phyloP scores from a whole-genome alignment of 2,888 invertebrate genomes.

The Lymantria dispar region DNA sequence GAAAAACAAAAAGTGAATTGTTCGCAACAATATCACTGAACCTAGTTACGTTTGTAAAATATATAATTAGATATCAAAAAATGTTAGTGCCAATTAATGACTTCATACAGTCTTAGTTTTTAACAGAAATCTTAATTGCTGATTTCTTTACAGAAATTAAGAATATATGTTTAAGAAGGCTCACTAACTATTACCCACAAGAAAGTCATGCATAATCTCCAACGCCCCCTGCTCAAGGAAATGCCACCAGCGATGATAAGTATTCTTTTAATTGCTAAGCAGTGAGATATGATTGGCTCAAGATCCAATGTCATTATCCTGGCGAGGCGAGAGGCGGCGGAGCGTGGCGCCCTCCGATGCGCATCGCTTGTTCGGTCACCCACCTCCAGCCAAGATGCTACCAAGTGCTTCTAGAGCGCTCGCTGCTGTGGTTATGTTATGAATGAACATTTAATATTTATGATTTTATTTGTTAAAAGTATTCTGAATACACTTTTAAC shows the following conservation, averaged over 20 bases:
- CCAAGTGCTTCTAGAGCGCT: constrained; percentile 7
- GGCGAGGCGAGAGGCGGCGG: constrained; percentile 26
- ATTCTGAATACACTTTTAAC: neutral
- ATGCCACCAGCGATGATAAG: neutral
- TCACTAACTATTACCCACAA: too few species aligned
- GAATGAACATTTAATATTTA: constrained; percentile 2
- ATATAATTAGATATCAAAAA: too few species aligned
- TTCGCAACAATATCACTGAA: too few species aligned
- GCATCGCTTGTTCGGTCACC: constrained; percentile 63
- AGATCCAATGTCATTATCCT: constrained; percentile 68
- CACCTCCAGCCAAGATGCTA: constrained; percentile 46
- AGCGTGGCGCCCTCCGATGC: constrained; percentile 58
- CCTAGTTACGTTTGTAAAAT: too few species aligned
- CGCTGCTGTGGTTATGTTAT: constrained; percentile 3
- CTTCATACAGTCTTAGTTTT: too few species aligned
- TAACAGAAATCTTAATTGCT: too few species aligned
- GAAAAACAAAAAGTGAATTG: too few species aligned
- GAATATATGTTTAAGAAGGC: too few species aligned
- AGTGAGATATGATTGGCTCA: constrained; percentile 74
- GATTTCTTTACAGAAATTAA: too few species aligned
- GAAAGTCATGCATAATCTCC: neutral
- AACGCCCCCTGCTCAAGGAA: neutral
- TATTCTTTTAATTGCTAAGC: constrained; percentile 16
- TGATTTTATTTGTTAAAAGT: neutral
- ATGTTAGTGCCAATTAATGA: too few species aligned